A percentile compares a stretch with the other conserved stretches of the same genome.
Conservation (phyloP, 2,888 invertebrate species). For the Polydrusus cervinus region DNA sequence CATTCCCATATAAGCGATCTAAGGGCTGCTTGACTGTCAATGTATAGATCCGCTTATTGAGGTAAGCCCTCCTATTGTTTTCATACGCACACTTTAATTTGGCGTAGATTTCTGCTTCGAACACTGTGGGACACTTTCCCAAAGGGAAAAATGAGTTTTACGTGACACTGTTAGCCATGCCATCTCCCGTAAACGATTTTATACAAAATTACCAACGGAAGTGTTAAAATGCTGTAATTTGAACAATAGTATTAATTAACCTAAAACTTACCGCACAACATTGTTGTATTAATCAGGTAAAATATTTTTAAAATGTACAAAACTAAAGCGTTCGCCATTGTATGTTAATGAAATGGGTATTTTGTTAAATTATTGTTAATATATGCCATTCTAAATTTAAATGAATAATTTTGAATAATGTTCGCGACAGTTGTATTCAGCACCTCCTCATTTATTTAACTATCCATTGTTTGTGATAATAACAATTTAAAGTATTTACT, state of each 20-base stretch:
- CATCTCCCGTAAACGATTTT: too few species aligned
- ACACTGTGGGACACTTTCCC: too few species aligned
- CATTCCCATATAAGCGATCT: too few species aligned
- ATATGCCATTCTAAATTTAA: conserved; percentile 1
- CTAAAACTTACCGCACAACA: background rate
- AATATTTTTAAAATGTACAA: background rate
- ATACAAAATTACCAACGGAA: too few species aligned
- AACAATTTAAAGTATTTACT: background rate
- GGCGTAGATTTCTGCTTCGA: too few species aligned
- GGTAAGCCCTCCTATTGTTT: too few species aligned
- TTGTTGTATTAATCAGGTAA: conserved; percentile 11
- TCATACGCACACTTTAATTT: too few species aligned
- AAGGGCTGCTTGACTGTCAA: too few species aligned
- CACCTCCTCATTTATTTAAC: background rate
- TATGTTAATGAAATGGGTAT: conserved; percentile 12
- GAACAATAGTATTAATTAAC: background rate
- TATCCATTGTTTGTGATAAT: background rate
- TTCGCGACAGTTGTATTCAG: background rate
- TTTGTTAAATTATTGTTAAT: conserved; percentile 19
- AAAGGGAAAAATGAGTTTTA: too few species aligned
- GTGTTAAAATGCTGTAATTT: too few species aligned
- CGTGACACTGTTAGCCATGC: too few species aligned
- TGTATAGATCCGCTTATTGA: too few species aligned
- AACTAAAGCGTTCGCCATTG: conserved; percentile 5
- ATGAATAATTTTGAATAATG: conserved; percentile 13